Evolutionary conservation across 2,888 invertebrate species (phyloP).

Genomic region (Tubiluchus corallicola): DNA sequence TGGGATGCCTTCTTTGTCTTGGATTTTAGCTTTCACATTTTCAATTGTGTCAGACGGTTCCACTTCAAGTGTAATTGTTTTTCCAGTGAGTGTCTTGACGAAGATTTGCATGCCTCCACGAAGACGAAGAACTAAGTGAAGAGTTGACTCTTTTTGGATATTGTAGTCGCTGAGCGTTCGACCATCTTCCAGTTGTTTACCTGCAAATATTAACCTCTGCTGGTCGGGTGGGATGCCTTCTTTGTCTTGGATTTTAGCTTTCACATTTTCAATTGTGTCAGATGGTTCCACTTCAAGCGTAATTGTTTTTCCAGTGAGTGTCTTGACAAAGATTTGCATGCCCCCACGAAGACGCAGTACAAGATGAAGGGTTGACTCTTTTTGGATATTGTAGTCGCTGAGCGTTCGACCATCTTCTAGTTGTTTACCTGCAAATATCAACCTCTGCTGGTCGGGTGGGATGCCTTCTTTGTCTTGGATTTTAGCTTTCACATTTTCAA

Average conservation of each 20-base stretch:
- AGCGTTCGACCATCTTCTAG: conserved; percentile 82
- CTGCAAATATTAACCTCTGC: conserved; percentile 15
- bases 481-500: conserved; percentile 25
- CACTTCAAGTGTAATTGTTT: conserved; percentile 15
- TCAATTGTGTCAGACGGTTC: conserved; percentile 16
- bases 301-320: conserved; percentile 14
- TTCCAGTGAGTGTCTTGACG: conserved; percentile 11
- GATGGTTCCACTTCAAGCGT: conserved; percentile 15
- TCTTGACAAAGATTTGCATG: conserved; percentile 13
- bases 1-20: conserved; percentile 40
- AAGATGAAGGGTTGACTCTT: conserved; percentile 43
- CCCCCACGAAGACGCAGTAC: conserved; percentile 33
- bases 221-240: conserved; percentile 18
- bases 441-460: conserved; percentile 57
- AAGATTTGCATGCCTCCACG: conserved; percentile 13
- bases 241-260: conserved; percentile 17
- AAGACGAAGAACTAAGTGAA: conserved; percentile 14
- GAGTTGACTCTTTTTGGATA: conserved; percentile 15
- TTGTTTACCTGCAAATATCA: conserved; percentile 89
- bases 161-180: conserved; percentile 15
- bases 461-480: conserved; percentile 39
- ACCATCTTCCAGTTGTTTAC: conserved; percentile 16
- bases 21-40: conserved; percentile 28
- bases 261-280: conserved; percentile 16
- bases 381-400: conserved; percentile 86